Base-by-base conservation (phyloP, 2,113 vertebrate species). In the Passer domesticus region DNA sequence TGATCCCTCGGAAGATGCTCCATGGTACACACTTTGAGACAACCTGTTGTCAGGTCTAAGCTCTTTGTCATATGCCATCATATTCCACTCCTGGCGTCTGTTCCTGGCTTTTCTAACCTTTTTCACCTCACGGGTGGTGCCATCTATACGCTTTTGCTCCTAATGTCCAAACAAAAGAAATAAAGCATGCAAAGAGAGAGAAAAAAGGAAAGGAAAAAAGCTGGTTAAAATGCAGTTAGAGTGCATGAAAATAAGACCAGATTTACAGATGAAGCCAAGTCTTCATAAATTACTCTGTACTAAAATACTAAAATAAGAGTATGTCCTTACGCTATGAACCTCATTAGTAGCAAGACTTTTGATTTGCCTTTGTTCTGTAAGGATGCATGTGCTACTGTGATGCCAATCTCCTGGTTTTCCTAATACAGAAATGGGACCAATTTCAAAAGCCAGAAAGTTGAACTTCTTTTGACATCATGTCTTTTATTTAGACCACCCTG, bases 1-100 rank as follows among this genome's bases (percentile, higher is more conserved):
- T 4, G 99, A 99, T 95, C 99, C 99, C 97, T 99, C 99, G 63
- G 99, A 99, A 89, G 99, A 99, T 7, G 98, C 98, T 94, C 98
- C 99, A 87, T 99, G 98, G 98, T 98, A 99, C 83, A 99, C 93
- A 94, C 98, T 98, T 94, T 99, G 99, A 94, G 99, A 99, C 95
- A 99, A 98, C 94, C 99, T 98, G 97, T 98, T 98, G 98, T 99
- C 99, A 31, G 99, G 99, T 97, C 99, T 98, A 98, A 99, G 98
- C 97, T 99, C 99, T 97, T 99, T 99, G 98, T 99, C 99, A 98
- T 99, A 99, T 19, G 99, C 99, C 99, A 99, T 99, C 98, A 99
- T 99, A 97, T 99, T 99, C 99, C 99, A 99, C 96, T 99, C 99
- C 97, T 99, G 99, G 44, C 99, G 98, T 97, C 99, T 99, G 98